Conservation (phyloP, 2,113 vertebrate genomes). For the Diadophis punctatus region DNA sequence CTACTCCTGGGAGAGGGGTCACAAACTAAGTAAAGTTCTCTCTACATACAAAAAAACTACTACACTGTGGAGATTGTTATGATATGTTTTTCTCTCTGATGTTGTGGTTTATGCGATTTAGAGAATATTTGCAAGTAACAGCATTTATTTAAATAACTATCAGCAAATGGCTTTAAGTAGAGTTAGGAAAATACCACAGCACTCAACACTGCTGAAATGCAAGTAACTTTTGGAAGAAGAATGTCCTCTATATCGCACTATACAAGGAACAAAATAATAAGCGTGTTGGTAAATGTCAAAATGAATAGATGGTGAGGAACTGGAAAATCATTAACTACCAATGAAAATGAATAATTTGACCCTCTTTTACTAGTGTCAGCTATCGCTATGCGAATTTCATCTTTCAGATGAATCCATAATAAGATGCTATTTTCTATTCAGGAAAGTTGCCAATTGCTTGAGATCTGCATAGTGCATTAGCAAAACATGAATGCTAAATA, state of each 20-base stretch:
- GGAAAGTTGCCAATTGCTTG: constrained; percentile 25
- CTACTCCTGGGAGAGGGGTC: background rate
- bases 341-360: constrained; percentile 38
- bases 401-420: constrained; percentile 9
- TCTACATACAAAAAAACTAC: background rate
- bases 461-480: constrained; percentile 41
- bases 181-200: too few species aligned
- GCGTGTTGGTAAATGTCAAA: background rate
- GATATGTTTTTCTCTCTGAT: background rate
- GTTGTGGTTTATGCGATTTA: background rate
- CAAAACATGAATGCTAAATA: constrained; percentile 37
- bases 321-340: background rate
- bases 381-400: constrained; percentile 21
- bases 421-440: constrained; percentile 13
- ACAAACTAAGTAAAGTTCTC: background rate
- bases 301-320: background rate
- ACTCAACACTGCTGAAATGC: background rate
- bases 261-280: background rate
- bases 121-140: background rate
- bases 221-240: background rate
- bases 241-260: background rate
- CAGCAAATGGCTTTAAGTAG: background rate
- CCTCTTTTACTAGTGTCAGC: constrained; percentile 12
- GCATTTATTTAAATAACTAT: background rate
- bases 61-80: background rate